These are phyloP conservation scores for Okapia johnstoni DNA, from an alignment of 2,113 vertebrate species.

Conservation along the genomic window DNA sequence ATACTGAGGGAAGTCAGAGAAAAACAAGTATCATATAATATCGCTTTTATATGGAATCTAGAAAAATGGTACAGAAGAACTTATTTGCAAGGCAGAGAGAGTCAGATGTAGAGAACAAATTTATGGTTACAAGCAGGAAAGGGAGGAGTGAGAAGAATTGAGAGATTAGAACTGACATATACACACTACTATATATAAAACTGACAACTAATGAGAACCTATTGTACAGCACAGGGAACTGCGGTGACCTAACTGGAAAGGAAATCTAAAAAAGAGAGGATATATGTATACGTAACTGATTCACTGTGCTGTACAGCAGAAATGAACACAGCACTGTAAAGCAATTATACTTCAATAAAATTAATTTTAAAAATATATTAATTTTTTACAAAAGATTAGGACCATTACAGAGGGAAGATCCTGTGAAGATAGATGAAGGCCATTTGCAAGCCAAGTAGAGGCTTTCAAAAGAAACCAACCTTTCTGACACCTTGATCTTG, in stretches of 20 bases:
- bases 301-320: neutral
- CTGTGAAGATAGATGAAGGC: neutral
- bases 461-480: neutral
- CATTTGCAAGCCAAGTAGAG: neutral
- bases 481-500: neutral
- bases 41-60: neutral
- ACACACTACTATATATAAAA: neutral
- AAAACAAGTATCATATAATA: neutral
- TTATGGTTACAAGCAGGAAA: neutral
- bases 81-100: neutral
- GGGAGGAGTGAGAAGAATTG: neutral
- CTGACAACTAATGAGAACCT: neutral
- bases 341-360: neutral
- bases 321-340: neutral
- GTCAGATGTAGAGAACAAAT: neutral
- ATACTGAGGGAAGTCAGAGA: neutral
- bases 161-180: neutral
- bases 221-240: neutral
- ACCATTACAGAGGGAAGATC: neutral
- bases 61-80: neutral
- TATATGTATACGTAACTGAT: neutral
- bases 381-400: neutral
- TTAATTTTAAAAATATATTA: neutral
- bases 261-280: neutral
- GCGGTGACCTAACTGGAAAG: neutral